These are phyloP conservation scores for Ricordea florida DNA, from an alignment of 92 coral and sea anemone species.

Conservation along the genomic window DNA sequence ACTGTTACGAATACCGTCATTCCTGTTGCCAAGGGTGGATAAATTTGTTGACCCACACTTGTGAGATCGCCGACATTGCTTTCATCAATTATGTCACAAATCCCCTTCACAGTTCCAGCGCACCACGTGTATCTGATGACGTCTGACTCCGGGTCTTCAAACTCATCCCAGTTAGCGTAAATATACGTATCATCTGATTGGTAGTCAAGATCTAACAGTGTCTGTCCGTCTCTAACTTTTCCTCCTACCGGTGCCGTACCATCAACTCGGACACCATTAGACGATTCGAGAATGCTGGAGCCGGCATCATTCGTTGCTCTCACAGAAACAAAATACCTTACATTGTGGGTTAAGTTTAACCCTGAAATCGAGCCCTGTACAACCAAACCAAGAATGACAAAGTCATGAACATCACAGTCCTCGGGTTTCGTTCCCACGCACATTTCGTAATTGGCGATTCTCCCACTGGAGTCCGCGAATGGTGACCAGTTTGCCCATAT, in stretches of 20 bases:
- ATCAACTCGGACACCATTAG: constrained; percentile 70
- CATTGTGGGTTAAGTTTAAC: constrained; percentile 56
- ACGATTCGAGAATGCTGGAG: constrained; percentile 46
- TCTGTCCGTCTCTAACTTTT: constrained; percentile 67
- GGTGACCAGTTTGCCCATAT: constrained; percentile 78
- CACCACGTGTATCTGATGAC: constrained; percentile 68
- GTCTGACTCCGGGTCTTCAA: constrained; percentile 75
- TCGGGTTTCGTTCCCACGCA: constrained; percentile 72
- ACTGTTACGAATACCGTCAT: constrained; percentile 63
- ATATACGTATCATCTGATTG: constrained; percentile 64
- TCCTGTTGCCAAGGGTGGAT: constrained; percentile 62
- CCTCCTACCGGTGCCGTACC: constrained; percentile 70
- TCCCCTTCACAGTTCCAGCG: constrained; percentile 79
- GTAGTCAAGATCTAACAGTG: constrained; percentile 53
- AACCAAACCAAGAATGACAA: constrained; percentile 28
- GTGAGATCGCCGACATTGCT: constrained; percentile 42
- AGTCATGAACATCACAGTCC: constrained; percentile 63
- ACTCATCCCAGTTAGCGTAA: constrained; percentile 88
- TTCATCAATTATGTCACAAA: constrained; percentile 77
- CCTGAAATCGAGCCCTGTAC: constrained; percentile 50
- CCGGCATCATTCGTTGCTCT: constrained; percentile 80
- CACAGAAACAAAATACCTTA: constrained; percentile 61
- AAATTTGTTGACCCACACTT: constrained; percentile 18
- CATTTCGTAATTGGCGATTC: constrained; percentile 60
- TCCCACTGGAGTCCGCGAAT: constrained; percentile 63